Base-by-base conservation (phyloP, 2,888 invertebrate species). In the Hofmannophila pseudospretella region DNA sequence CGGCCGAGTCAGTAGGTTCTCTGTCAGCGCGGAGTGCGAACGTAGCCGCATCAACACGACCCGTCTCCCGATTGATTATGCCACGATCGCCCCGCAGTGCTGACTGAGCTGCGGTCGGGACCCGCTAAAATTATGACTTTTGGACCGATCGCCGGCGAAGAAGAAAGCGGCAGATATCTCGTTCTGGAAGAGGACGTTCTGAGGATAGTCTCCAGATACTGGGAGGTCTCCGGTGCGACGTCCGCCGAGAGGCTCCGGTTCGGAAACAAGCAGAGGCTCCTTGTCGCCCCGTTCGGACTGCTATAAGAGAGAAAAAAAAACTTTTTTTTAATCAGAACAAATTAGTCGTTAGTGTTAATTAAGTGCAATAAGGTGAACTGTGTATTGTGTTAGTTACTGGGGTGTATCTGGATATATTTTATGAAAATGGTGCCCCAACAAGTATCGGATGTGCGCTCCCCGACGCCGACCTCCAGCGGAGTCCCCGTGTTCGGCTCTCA, bases 401-500 rank as follows among this genome's bases (percentile, higher is more conserved):
- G 70, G 62, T 61, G 58, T 56, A 59, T 59, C 65, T 55, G 71
- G 69, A 77, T 78, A 69, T 69, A n/a, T n/a, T n/a, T n/a, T n/a
- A 74, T 63, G 67, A 85, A 77, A 82, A 93, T 93, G 93, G 93
- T 93, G 89, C 93, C 93, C 60, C 93, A 93, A 80, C 92, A 93
- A 87, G 78, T 88, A 65, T 85, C 88, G 73, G 85, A 87, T 69
- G 86, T 85, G 58, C 69, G 88, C 66, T 88, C 88, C 57, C 80
- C 88, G 77, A 88, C 89, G 55, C 90, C 90, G 42, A 88, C 90
- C 37, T 88, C 89, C 67, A 90, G 89, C 74, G 90, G 90, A 60
- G 85, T 89, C 55, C 91, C 92, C 51, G 89, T 94, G 68, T 97
- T 97, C 86, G 97, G 97, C 58, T 97, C 97, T 39, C 94, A 95